phyloP scores from a whole-genome alignment of 2,113 vertebrate genomes.

The Mustela nigripes region DNA sequence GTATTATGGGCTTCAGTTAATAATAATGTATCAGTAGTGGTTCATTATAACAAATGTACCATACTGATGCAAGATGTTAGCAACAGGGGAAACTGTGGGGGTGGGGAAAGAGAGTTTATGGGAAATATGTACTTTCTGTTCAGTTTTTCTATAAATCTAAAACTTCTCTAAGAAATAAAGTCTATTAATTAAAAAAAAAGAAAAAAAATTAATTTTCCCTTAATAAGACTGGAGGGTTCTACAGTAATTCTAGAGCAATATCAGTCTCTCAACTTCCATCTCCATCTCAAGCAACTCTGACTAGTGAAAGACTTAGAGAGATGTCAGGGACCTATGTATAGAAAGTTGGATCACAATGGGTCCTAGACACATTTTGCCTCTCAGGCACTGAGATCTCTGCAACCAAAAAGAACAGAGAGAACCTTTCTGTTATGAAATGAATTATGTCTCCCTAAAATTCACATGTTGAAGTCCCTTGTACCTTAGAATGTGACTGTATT shows the following conservation, averaged over 20 bases:
- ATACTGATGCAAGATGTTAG: neutral
- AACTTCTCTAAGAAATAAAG: neutral
- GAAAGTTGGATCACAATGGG: neutral
- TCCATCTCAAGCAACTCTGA: neutral
- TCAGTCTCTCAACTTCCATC: neutral
- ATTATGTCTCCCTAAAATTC: neutral
- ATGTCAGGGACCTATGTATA: neutral
- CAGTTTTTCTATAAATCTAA: constrained; percentile 13
- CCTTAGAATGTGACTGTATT: neutral
- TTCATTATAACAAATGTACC: neutral
- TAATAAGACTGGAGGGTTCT: neutral
- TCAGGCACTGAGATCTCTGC: neutral
- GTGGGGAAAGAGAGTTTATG: neutral
- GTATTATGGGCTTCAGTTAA: neutral
- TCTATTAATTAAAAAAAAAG: neutral
- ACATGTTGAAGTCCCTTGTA: neutral
- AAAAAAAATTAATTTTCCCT: neutral
- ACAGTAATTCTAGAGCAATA: neutral
- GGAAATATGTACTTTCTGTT: neutral
- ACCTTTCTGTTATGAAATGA: neutral
- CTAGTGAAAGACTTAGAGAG: neutral
- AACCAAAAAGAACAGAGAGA: neutral
- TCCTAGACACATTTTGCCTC: neutral
- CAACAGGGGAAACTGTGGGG: neutral
- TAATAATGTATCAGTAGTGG: neutral